These are phyloP conservation scores for Megalonaias nervosa DNA, from an alignment of 1,140 invertebrate species.

Conservation along the genomic window DNA sequence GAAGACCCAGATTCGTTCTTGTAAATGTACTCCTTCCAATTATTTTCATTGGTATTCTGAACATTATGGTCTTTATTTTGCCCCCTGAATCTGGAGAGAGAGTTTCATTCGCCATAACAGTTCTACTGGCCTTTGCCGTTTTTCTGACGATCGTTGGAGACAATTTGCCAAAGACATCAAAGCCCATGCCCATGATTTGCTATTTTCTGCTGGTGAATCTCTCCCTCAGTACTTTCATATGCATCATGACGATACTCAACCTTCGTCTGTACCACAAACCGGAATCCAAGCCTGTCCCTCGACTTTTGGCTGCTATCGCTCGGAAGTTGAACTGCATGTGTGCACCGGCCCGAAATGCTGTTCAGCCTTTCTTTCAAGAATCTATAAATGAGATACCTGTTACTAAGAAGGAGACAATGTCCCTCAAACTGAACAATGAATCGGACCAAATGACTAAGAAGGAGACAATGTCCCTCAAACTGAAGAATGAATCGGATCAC, in stretches of 20 bases:
- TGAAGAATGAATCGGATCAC: not conserved
- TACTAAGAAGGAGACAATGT: not conserved
- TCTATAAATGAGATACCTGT: not conserved
- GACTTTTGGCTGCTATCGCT: not conserved
- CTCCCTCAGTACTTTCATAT: not conserved
- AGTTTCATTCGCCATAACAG: slow-evolving; percentile 22
- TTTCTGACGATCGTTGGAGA: slow-evolving; percentile 24
- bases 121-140: slow-evolving; percentile 26
- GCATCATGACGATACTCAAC: not conserved
- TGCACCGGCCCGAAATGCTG: too few species aligned
- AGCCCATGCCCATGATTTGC: slow-evolving; percentile 6
- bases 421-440: not conserved
- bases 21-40: slow-evolving; percentile 75
- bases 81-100: slow-evolving; percentile 31
- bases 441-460: not conserved
- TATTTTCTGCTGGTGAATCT: slow-evolving; percentile 8
- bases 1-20: slow-evolving; percentile 66
- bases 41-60: slow-evolving; percentile 74
- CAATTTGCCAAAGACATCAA: slow-evolving; percentile 28
- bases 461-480: not conserved
- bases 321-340: not conserved
- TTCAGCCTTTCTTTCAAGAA: too few species aligned
- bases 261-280: not conserved
- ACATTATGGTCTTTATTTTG: slow-evolving; percentile 73
- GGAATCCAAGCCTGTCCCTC: not conserved